These are phyloP conservation scores for Philypnodon macrostomus DNA, from an alignment of 2,797 vertebrate genomes.

Conservation along the genomic window DNA sequence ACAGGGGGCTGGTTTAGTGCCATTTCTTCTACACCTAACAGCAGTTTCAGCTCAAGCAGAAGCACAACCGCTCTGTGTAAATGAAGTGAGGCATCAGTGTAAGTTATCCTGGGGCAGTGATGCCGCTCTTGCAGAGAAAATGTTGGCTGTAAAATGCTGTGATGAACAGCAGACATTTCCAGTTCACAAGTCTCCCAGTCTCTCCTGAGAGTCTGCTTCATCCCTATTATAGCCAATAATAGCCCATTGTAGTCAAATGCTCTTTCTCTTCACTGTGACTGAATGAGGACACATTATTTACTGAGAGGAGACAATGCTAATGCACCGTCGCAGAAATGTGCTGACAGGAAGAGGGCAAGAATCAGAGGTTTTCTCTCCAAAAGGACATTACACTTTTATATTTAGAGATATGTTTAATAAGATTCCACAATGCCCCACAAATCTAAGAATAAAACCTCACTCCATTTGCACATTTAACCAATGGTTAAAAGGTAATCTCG, in stretches of 20 bases:
- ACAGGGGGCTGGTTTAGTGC: conserved; percentile 38
- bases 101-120: conserved; percentile 71
- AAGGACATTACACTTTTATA: conserved; percentile 71
- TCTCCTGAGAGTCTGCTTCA: conserved; percentile 86
- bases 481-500: not conserved
- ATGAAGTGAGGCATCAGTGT: conserved; percentile 74
- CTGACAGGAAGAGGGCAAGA: conserved; percentile 80
- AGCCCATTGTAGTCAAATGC: conserved; percentile 89
- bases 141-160: conserved; percentile 72
- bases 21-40: conserved; percentile 58
- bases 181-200: conserved; percentile 82
- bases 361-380: conserved; percentile 70
- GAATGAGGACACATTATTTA: conserved; percentile 87
- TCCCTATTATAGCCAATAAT: conserved; percentile 89
- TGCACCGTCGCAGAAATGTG: conserved; percentile 73
- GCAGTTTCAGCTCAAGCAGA: conserved; percentile 55
- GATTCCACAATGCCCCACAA: conserved; percentile 57
- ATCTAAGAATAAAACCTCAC: conserved; percentile 58
- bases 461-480: conserved; percentile 41
- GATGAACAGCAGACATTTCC: conserved; percentile 85
- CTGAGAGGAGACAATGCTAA: conserved; percentile 80
- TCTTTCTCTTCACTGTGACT: conserved; percentile 83
- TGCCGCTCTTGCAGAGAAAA: conserved; percentile 71
- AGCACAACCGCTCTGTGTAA: conserved; percentile 70
- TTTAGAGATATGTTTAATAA: conserved; percentile 76